phyloP scores from a whole-genome alignment of 2,888 invertebrate species.

The Asteroscopus sphinx region DNA sequence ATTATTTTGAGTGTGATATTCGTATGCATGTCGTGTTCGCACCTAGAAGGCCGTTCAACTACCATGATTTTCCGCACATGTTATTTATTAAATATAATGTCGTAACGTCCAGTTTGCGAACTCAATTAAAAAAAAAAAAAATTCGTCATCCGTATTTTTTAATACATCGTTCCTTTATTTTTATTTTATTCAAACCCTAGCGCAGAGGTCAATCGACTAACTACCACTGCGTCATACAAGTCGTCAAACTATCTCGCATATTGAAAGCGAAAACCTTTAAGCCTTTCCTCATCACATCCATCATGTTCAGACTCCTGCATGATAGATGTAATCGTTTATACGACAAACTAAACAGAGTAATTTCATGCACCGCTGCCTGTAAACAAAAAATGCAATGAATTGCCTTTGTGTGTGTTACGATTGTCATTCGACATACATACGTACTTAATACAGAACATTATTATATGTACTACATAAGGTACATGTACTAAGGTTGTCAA shows the following conservation, averaged over 20 bases:
- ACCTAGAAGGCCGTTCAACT: no score
- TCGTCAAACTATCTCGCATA: background rate
- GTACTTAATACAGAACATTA: constrained; percentile 13
- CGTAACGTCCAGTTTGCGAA: no score
- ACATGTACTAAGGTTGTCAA: constrained; percentile 32
- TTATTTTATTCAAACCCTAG: no score
- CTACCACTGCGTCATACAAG: no score
- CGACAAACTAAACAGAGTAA: constrained; percentile 67
- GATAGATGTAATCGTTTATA: constrained; percentile 46
- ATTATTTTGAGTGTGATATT: no score
- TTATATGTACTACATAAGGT: constrained; percentile 34
- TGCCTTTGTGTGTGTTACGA: constrained; percentile 61
- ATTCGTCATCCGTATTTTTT: no score
- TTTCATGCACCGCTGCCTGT: constrained; percentile 75
- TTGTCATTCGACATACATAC: constrained; percentile 33
- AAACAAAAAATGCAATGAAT: constrained; percentile 73
- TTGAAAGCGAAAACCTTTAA: constrained; percentile 24
- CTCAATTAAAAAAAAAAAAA: no score
- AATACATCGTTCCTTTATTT: no score
- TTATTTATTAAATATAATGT: no score
- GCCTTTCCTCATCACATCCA: constrained; percentile 16
- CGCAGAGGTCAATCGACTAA: no score
- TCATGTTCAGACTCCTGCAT: constrained; percentile 25
- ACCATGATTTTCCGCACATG: no score
- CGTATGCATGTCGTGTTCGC: no score